Base-by-base conservation (phyloP, 2,888 invertebrate genomes). In the Thyatira batis region DNA sequence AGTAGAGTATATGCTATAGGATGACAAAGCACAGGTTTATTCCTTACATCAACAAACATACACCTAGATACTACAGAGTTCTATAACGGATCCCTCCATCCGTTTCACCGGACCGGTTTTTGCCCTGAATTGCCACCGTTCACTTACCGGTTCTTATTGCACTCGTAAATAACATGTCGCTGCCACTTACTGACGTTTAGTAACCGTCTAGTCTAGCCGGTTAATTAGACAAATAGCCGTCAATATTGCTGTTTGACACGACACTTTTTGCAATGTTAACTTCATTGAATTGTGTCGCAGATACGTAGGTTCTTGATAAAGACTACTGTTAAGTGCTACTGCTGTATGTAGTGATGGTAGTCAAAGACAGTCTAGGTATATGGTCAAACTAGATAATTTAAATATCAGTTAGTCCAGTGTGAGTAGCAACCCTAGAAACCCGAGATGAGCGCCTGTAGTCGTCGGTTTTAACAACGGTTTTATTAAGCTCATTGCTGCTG, bases 201-300 rank as follows among this genome's bases (percentile, higher is more conserved):
- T 67, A 45, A 64, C 63, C 63, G 72, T 71, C 70, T 67, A 65
- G 72, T 71, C 70, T 67, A 65, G 67, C 64, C 63, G 58, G 33
- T 65, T 59, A 70, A 67, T 67, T 66, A 60, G 61, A 59, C 45
- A 49, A 52, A 51, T 49, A 27, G 51, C 51, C 51, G 53, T 50
- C 46, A 56, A 60, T 73, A 61, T 59, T 59, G 54, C 55, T 54
- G 61, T 60, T 61, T 54, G 51, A 25, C 46, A 43, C 13, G 25
- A 23, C 11, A 46, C 25, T 5, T 45, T 13, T 23, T 25, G 25
- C 13, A 8, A 13, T 13, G 13, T 10, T 46, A 17, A 21, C 10
- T 11, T 11, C 20, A 45, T 6, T 21, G 10, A 46, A 23, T 23
- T 25, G 25, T 10, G 13, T 39, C 33, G 33, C 33, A 39, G 33